Percentiles rank a stretch among this genome's conserved stretches.
phyloP scores from a whole-genome alignment of 2,888 invertebrate genomes.

The Fabriciana adippe region DNA sequence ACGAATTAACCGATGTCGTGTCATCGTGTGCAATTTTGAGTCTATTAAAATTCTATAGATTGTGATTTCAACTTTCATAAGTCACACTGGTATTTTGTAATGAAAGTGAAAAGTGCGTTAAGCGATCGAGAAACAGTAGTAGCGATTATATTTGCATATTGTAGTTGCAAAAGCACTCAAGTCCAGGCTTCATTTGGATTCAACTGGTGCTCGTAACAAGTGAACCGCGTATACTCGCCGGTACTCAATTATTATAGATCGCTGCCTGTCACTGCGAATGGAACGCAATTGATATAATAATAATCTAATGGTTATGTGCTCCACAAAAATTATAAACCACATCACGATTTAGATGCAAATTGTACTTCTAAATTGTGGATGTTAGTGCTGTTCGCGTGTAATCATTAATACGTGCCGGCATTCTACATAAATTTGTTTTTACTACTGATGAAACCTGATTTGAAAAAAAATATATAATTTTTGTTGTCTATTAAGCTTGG shows the following conservation, averaged over 20 bases:
- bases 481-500: too few relatives aligned
- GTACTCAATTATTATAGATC: constrained; percentile 61
- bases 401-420: neutral
- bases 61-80: constrained; percentile 17
- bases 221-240: constrained; percentile 41
- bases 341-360: constrained; percentile 27
- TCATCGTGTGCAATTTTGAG: neutral
- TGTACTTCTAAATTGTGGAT: constrained; percentile 10
- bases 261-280: constrained; percentile 48
- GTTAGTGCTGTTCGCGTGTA: constrained; percentile 3
- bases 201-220: constrained; percentile 41
- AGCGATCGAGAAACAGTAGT: constrained; percentile 41
- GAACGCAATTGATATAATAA: constrained; percentile 57
- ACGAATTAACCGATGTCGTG: neutral
- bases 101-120: constrained; percentile 38
- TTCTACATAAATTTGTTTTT: too few relatives aligned
- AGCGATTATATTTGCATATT: constrained; percentile 41
- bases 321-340: constrained; percentile 34
- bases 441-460: too few relatives aligned
- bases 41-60: neutral
- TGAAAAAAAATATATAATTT: too few relatives aligned
- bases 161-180: constrained; percentile 39
- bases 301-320: constrained; percentile 47
- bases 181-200: constrained; percentile 47
- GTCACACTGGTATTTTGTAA: constrained; percentile 27